Percentiles rank a stretch among this genome's conserved stretches.
These are phyloP conservation scores for Syngnathus floridae DNA, from an alignment of 2,113 vertebrate genomes.

Conservation along the genomic window DNA sequence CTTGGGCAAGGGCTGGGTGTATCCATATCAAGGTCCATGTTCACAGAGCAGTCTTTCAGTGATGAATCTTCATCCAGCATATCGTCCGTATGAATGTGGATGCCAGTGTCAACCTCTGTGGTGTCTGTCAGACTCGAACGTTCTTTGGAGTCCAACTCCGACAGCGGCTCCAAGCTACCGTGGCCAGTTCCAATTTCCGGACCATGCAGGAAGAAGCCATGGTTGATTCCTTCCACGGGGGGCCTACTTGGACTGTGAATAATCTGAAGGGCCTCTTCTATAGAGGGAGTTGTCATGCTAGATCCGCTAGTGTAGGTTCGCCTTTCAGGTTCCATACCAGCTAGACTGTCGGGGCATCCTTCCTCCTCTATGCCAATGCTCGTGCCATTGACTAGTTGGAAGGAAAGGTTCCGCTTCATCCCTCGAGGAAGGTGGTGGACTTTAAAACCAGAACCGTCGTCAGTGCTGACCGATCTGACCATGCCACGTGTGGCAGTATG, in stretches of 20 bases:
- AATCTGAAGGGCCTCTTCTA: slow-evolving; percentile 89
- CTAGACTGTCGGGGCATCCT: slow-evolving; percentile 59
- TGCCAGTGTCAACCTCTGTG: slow-evolving; percentile 90
- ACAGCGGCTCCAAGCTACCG: slow-evolving; percentile 65
- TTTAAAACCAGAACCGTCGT: slow-evolving; percentile 83
- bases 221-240: slow-evolving; percentile 73
- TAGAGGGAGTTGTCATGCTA: slow-evolving; percentile 75
- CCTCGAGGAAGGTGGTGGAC: slow-evolving; percentile 73
- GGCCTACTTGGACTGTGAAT: slow-evolving; percentile 81
- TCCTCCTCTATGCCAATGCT: slow-evolving; percentile 84
- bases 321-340: slow-evolving; percentile 43
- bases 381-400: slow-evolving; percentile 85
- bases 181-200: slow-evolving; percentile 65
- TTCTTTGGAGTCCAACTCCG: slow-evolving; percentile 78
- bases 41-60: slow-evolving; percentile 88
- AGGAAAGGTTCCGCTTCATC: slow-evolving; percentile 82
- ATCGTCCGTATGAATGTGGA: slow-evolving; percentile 90
- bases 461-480: slow-evolving; percentile 86
- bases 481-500: slow-evolving; percentile 72
- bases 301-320: slow-evolving; percentile 55
- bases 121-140: slow-evolving; percentile 79
- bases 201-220: slow-evolving; percentile 90
- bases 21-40: slow-evolving; percentile 92
- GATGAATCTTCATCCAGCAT: slow-evolving; percentile 96
- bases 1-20: slow-evolving; percentile 83